phyloP scores from a whole-genome alignment of 23 tunicate species.

The Pegea sp. region DNA sequence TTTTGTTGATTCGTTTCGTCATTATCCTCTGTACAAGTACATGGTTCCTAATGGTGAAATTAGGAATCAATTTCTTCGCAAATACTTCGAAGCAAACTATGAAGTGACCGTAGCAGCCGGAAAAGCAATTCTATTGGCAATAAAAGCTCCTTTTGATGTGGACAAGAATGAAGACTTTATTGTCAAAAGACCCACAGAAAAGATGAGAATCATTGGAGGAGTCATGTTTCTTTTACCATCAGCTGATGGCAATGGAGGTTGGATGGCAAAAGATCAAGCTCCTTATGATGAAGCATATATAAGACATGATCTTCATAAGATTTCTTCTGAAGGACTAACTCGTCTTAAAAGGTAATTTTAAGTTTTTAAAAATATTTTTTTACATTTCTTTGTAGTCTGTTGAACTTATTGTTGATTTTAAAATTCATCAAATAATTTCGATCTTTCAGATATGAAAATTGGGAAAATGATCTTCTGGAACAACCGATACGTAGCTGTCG shows the following conservation, averaged over 20 bases:
- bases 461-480: slow-evolving; percentile 38
- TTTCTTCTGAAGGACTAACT: slow-evolving; percentile 31
- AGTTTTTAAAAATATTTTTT: too few species aligned
- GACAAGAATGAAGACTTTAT: background rate
- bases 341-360: slow-evolving; percentile 37
- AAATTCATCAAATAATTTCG: background rate
- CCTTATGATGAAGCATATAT: slow-evolving; percentile 59
- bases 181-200: background rate
- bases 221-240: slow-evolving; percentile 65
- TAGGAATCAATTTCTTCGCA: slow-evolving; percentile 51
- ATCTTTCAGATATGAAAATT: slow-evolving; percentile 45
- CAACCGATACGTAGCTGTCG: slow-evolving; percentile 6
- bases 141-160: slow-evolving; percentile 1
- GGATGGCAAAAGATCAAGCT: slow-evolving; percentile 37
- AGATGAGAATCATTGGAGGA: slow-evolving; percentile 57
- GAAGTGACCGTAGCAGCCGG: slow-evolving; percentile 54
- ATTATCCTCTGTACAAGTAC: slow-evolving; percentile 64
- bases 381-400: too few species aligned
- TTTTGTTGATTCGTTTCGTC: slow-evolving; percentile 33
- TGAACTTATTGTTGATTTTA: too few species aligned
- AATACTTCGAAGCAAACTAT: slow-evolving; percentile 66
- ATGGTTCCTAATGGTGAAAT: slow-evolving; percentile 41
- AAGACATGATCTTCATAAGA: slow-evolving; percentile 23
- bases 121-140: slow-evolving; percentile 21
- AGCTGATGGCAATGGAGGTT: slow-evolving; percentile 47